These are phyloP conservation scores for Helogale parvula DNA, from an alignment of 2,113 vertebrate genomes.

Conservation along the genomic window DNA sequence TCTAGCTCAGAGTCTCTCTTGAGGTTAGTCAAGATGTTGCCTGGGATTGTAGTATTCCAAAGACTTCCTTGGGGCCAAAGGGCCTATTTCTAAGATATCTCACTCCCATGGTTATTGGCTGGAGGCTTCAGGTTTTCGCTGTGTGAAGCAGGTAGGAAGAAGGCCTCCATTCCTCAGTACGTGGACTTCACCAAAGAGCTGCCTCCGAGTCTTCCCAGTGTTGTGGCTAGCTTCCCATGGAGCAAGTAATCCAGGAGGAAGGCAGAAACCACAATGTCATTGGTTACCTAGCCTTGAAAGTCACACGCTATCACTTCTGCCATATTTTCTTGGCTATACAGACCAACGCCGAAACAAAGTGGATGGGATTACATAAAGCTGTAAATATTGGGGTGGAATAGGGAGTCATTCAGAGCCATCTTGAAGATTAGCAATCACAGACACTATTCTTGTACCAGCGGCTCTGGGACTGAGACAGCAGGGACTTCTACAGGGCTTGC, in stretches of 20 bases:
- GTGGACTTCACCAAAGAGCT: background rate
- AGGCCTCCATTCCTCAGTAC: background rate
- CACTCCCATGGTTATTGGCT: background rate
- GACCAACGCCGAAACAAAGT: background rate
- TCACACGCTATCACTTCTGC: background rate
- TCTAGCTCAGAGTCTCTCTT: background rate
- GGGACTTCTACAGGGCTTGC: background rate
- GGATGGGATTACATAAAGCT: background rate
- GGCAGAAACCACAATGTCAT: background rate
- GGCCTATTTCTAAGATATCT: background rate
- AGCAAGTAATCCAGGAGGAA: background rate
- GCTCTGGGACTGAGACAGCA: background rate
- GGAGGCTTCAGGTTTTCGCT: background rate
- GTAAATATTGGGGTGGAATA: background rate
- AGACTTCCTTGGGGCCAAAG: background rate
- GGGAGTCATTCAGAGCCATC: background rate
- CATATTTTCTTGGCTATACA: background rate
- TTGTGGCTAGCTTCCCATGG: background rate
- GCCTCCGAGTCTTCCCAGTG: background rate
- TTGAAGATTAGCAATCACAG: background rate
- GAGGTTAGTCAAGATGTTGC: background rate
- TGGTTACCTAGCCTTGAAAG: background rate
- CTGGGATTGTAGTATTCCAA: background rate
- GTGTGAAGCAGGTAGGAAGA: background rate
- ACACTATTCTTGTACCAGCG: background rate